Percentiles rank a stretch among this genome's conserved stretches.
Conservation (phyloP, 1,140 invertebrate genomes). For the Cydia amplana region DNA sequence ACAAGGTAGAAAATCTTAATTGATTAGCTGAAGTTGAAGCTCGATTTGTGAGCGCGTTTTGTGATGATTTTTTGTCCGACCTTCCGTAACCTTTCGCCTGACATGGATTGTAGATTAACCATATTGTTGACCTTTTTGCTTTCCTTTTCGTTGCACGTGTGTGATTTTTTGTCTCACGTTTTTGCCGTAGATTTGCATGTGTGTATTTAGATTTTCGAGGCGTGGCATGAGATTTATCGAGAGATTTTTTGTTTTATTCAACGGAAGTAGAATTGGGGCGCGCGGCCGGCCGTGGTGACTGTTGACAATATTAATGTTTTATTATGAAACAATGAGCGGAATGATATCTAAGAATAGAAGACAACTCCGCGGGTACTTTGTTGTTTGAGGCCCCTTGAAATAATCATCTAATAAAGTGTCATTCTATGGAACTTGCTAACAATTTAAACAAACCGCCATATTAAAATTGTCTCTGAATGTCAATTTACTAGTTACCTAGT, state of each 20-base stretch:
- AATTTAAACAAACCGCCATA: too few species aligned
- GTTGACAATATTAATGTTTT: conserved; percentile 76
- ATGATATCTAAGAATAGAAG: neutral
- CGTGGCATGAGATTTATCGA: conserved; percentile 48
- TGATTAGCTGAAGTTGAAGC: conserved; percentile 45
- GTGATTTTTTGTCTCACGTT: conserved; percentile 71
- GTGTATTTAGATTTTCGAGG: conserved; percentile 41
- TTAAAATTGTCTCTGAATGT: too few species aligned
- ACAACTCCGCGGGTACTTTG: neutral
- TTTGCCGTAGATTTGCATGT: conserved; percentile 71
- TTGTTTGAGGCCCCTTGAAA: neutral
- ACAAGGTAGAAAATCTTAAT: conserved; percentile 14
- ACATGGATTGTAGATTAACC: conserved; percentile 78
- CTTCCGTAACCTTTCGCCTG: conserved; percentile 78
- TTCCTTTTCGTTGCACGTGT: conserved; percentile 69
- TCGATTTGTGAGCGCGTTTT: conserved; percentile 61
- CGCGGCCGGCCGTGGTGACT: conserved; percentile 58
- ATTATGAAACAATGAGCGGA: conserved; percentile 75
- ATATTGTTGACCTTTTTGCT: conserved; percentile 78
- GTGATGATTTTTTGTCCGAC: conserved; percentile 74
- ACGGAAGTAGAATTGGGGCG: conserved; percentile 72
- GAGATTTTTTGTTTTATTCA: conserved; percentile 58
- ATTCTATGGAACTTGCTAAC: too few species aligned
- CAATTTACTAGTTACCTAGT: too few species aligned
- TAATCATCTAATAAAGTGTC: too few species aligned